A percentile compares a stretch with the other conserved stretches of the same genome.
phyloP scores from a whole-genome alignment of 64 coral and sea anemone species.

The Astreopora myriophthalma region DNA sequence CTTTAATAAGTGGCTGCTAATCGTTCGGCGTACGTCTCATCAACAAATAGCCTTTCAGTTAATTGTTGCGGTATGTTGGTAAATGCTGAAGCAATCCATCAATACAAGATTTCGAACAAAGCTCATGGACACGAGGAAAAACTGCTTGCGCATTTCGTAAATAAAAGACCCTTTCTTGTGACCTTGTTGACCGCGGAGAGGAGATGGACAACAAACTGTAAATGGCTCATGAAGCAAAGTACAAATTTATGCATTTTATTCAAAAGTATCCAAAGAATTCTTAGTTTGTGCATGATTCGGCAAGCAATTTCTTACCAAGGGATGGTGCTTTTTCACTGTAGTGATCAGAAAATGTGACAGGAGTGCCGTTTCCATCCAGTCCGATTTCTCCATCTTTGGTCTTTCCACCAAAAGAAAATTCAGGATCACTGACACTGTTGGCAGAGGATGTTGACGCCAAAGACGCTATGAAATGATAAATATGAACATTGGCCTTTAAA shows the following conservation, averaged over 20 bases:
- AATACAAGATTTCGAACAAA: background rate
- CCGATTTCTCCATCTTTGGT: constrained; percentile 16
- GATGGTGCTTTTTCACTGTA: constrained; percentile 39
- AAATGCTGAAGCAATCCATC: background rate
- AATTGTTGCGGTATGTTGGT: background rate
- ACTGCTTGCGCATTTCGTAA: background rate
- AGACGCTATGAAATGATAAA: background rate
- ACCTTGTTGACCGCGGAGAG: no score
- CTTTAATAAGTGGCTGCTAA: background rate
- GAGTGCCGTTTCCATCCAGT: constrained; percentile 1
- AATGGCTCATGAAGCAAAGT: background rate
- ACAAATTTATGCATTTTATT: background rate
- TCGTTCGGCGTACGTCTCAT: background rate
- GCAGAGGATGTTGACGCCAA: constrained; percentile 1
- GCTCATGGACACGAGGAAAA: background rate
- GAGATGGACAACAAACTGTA: background rate
- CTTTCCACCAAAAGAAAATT: constrained; percentile 4
- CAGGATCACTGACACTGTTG: background rate
- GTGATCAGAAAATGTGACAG: constrained; percentile 29
- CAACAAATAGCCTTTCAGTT: background rate
- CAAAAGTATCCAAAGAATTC: background rate
- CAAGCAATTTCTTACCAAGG: background rate
- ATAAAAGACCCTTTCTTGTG: no score
- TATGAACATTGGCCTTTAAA: background rate
- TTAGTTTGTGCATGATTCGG: background rate